Percentiles rank a stretch among this genome's conserved stretches.
Conservation (phyloP, 2,888 invertebrate species). For the Minunthozetes semirufus region DNA sequence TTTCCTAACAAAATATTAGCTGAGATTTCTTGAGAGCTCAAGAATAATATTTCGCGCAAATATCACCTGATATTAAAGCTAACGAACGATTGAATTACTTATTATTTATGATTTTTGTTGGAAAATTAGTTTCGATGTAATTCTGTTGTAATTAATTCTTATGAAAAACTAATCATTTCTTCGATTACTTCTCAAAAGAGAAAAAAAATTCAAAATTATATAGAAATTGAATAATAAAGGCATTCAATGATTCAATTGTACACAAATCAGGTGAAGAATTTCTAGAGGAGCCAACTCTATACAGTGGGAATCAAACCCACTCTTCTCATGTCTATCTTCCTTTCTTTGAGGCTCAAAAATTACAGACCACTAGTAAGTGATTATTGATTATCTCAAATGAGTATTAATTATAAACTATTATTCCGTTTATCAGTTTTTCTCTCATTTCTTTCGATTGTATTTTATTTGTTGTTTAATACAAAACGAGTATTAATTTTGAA, state of each 20-base stretch:
- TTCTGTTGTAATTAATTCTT: conserved; percentile 1
- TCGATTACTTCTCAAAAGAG: not conserved
- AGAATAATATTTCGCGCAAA: conserved; percentile 16
- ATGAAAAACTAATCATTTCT: not conserved
- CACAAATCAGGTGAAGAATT: conserved; percentile 51
- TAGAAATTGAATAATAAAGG: not conserved
- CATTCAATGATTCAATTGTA: conserved; percentile 2
- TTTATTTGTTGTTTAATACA: conserved; percentile 34
- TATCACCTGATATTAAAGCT: conserved; percentile 25
- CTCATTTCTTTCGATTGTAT: conserved; percentile 36
- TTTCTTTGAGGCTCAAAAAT: conserved; percentile 69
- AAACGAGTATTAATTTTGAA: conserved; percentile 28
- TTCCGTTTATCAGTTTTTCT: conserved; percentile 40
- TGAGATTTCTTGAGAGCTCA: conserved; percentile 1
- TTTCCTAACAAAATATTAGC: conserved; percentile 5
- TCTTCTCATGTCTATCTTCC: conserved; percentile 73
- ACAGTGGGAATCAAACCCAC: conserved; percentile 63
- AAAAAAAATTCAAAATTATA: not conserved
- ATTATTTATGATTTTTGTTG: conserved; percentile 9
- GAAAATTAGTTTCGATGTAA: not conserved
- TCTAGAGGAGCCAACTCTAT: conserved; percentile 46
- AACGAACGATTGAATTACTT: conserved; percentile 17
- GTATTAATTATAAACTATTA: conserved; percentile 36
- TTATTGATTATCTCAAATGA: conserved; percentile 11
- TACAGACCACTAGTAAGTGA: conserved; percentile 66